phyloP scores from a whole-genome alignment of 2,113 vertebrate species.

The Microcebus griseorufus region DNA sequence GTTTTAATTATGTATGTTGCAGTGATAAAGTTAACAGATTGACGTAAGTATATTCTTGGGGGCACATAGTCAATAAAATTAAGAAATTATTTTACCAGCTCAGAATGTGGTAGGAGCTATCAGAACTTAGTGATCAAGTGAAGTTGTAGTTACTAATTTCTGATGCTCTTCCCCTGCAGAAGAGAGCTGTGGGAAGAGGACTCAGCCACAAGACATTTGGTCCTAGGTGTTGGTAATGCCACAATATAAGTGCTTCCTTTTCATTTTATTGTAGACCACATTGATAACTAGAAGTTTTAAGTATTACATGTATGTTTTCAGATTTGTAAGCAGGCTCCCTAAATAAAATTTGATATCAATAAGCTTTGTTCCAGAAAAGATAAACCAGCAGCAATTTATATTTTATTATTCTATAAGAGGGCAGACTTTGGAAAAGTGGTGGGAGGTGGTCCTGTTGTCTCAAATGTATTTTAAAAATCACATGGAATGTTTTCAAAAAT shows the following conservation, averaged over 20 bases:
- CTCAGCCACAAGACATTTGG: conserved; percentile 80
- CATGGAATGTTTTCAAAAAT: conserved; percentile 53
- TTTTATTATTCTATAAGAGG: conserved; percentile 62
- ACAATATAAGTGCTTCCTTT: conserved; percentile 80
- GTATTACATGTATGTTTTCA: conserved; percentile 68
- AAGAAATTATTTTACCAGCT: conserved; percentile 51
- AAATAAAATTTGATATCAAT: conserved; percentile 27
- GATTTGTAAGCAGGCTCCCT: conserved; percentile 64
- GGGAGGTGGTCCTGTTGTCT: conserved; percentile 72
- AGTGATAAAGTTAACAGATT: conserved; percentile 47
- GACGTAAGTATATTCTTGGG: conserved; percentile 70
- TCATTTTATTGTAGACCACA: conserved; percentile 74
- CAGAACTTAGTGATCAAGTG: conserved; percentile 75
- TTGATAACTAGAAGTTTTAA: conserved; percentile 74
- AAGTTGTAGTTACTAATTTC: conserved; percentile 77
- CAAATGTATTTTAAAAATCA: background rate
- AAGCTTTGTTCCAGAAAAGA: conserved; percentile 56
- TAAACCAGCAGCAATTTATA: conserved; percentile 54
- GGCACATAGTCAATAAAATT: conserved; percentile 45
- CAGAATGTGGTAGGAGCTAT: conserved; percentile 76
- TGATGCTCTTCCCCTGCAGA: conserved; percentile 80
- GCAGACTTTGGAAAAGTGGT: conserved; percentile 60
- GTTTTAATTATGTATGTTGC: background rate
- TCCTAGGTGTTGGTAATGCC: conserved; percentile 81
- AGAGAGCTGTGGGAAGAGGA: conserved; percentile 81